phyloP scores from a whole-genome alignment of 2,113 vertebrate genomes.

The Tragelaphus scriptus region DNA sequence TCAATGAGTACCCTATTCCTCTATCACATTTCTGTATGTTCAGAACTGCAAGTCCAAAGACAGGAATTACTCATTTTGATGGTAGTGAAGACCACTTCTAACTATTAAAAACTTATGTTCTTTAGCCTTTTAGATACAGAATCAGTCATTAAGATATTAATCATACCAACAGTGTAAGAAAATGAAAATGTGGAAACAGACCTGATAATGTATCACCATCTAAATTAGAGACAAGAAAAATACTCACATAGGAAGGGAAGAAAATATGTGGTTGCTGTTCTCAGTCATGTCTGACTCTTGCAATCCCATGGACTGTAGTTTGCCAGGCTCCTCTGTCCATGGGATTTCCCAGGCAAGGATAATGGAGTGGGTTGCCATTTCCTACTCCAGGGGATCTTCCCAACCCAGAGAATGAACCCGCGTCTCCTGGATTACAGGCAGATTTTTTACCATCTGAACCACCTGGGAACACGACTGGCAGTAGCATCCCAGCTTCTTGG shows the following conservation, averaged over 20 bases:
- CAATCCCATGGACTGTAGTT: not conserved
- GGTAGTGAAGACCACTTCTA: not conserved
- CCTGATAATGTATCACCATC: not conserved
- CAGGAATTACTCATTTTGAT: not conserved
- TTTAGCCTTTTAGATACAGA: not conserved
- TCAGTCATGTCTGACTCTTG: not conserved
- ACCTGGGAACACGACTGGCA: not conserved
- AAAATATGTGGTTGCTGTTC: not conserved
- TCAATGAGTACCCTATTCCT: not conserved
- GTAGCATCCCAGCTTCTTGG: not conserved
- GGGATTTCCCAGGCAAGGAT: not conserved
- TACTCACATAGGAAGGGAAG: not conserved
- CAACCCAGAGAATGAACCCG: not conserved
- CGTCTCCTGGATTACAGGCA: not conserved
- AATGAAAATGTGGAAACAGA: not conserved
- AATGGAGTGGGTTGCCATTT: not conserved
- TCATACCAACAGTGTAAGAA: not conserved
- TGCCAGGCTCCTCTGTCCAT: not conserved
- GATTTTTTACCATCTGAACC: not conserved
- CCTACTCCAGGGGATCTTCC: not conserved
- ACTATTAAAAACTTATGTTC: not conserved
- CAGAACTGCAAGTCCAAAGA: not conserved
- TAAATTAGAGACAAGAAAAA: constrained; percentile 28
- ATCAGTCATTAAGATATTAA: not conserved
- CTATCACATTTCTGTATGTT: not conserved